Evolutionary conservation across 2,797 vertebrate species (phyloP).

Genomic region (Aphelocoma californica): DNA sequence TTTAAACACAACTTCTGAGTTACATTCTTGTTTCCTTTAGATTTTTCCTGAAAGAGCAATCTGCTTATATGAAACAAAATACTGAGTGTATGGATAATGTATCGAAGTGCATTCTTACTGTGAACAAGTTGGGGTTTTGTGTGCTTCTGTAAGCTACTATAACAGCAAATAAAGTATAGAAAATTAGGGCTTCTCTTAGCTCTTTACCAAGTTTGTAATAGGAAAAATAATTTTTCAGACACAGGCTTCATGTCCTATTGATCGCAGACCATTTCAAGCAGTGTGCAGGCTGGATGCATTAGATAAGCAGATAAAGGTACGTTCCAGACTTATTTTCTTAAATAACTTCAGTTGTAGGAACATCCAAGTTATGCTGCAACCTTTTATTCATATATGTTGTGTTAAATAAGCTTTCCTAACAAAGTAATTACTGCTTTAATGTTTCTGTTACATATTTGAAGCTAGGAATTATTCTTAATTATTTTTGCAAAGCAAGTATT

Average conservation of each 20-base stretch:
- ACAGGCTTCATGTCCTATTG: conserved; percentile 90
- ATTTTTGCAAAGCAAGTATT: neutral
- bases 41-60: neutral
- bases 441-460: neutral
- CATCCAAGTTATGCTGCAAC: neutral
- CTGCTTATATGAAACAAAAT: neutral
- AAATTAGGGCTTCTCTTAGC: neutral
- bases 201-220: neutral
- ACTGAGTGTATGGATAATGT: neutral
- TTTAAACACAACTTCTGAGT: neutral
- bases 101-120: neutral
- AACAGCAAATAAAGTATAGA: neutral
- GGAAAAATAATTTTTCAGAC: conserved; percentile 77
- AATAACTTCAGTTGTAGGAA: neutral
- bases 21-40: neutral
- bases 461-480: neutral
- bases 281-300: conserved; percentile 83
- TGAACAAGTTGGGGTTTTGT: neutral
- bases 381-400: neutral
- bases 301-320: conserved; percentile 84
- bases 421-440: neutral
- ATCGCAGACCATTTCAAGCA: conserved; percentile 87
- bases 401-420: neutral
- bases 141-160: neutral
- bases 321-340: neutral